A percentile compares a stretch with the other conserved stretches of the same genome.
Conservation (phyloP, 1,140 invertebrate species). For the Caenorhabditis elegans region DNA sequence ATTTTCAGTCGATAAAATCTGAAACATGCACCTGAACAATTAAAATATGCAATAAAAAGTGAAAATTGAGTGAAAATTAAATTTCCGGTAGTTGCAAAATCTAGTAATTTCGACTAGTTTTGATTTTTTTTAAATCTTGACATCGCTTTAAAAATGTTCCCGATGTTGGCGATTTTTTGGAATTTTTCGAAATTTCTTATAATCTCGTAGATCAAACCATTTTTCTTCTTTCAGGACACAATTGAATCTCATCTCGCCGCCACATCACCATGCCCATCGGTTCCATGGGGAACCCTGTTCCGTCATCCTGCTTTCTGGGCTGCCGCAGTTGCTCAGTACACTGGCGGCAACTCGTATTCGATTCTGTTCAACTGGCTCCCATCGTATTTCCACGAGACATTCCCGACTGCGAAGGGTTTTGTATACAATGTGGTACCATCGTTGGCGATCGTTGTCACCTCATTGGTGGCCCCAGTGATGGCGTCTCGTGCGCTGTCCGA, state of each 20-base stretch:
- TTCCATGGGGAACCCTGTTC: constrained; percentile 72
- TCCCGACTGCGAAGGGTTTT: constrained; percentile 73
- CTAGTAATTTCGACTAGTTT: no score
- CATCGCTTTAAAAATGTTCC: no score
- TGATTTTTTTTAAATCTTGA: no score
- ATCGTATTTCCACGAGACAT: constrained; percentile 78
- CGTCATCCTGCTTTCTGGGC: constrained; percentile 73
- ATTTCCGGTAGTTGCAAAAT: no score
- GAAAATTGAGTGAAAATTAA: no score
- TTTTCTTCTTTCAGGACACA: neutral
- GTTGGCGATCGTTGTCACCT: constrained; percentile 74
- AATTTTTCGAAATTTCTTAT: no score
- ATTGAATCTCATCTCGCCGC: neutral
- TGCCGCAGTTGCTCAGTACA: constrained; percentile 75
- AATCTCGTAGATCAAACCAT: no score
- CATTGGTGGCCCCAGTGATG: constrained; percentile 73
- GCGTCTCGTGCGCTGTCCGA: constrained; percentile 70
- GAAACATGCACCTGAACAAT: no score
- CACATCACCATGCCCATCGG: constrained; percentile 52
- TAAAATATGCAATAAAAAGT: no score
- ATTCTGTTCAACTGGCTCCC: constrained; percentile 78
- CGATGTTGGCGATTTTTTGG: no score
- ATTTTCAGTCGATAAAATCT: no score
- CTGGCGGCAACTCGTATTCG: constrained; percentile 78
- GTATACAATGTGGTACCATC: constrained; percentile 78